Percentiles rank a stretch among this genome's conserved stretches.
Conservation (phyloP, 2,797 vertebrate genomes). For the Clangula hyemalis region DNA sequence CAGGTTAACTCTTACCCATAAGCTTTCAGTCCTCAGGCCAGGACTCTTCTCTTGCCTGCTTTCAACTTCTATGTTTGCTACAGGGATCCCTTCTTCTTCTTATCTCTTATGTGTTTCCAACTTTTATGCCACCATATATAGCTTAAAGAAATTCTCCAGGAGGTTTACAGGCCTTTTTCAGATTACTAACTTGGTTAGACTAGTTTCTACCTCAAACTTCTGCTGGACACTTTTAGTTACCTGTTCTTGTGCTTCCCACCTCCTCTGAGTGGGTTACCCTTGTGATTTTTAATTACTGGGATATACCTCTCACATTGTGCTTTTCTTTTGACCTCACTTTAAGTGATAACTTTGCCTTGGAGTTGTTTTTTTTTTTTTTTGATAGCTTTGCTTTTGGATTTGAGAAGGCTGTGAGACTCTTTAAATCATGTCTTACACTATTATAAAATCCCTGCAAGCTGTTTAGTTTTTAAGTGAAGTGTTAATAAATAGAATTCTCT, state of each 20-base stretch:
- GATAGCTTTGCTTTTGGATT: neutral
- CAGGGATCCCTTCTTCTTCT: neutral
- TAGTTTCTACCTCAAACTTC: neutral
- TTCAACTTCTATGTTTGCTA: neutral
- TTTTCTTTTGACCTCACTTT: neutral
- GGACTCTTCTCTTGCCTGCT: neutral
- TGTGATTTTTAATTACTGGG: neutral
- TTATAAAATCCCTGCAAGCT: neutral
- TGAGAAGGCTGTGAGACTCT: neutral
- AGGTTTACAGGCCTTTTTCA: neutral
- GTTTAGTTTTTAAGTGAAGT: neutral
- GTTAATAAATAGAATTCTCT: neutral
- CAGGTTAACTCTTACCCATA: neutral
- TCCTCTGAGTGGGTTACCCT: neutral
- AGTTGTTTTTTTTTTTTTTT: too few relatives aligned
- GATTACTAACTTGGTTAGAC: neutral
- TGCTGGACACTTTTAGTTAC: neutral
- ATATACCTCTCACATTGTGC: neutral
- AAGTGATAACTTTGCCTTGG: neutral
- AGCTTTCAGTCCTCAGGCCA: neutral
- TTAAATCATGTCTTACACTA: neutral
- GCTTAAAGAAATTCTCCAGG: neutral
- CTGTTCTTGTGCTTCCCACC: neutral
- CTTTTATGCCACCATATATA: neutral
- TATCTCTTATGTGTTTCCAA: neutral